phyloP scores from a whole-genome alignment of 2,888 invertebrate species.

The Teleiodes luculella region DNA sequence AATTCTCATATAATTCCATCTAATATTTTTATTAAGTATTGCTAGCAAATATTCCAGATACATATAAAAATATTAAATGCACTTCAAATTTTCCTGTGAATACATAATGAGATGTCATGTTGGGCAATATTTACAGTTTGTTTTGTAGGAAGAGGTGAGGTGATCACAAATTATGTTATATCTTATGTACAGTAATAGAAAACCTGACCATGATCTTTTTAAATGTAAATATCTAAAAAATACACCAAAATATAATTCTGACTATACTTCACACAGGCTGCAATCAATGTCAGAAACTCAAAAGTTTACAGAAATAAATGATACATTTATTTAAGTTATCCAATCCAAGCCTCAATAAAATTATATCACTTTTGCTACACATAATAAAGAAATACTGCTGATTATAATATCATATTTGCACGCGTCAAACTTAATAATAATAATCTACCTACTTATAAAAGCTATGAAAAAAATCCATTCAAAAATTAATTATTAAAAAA shows the following conservation, averaged over 20 bases:
- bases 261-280: conserved; percentile 40
- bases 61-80: conserved; percentile 77
- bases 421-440: conserved; percentile 30
- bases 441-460: conserved; percentile 41
- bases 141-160: conserved; percentile 46
- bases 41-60: conserved; percentile 47
- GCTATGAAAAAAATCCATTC: conserved; percentile 40
- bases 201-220: conserved; percentile 40
- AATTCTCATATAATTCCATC: conserved; percentile 44
- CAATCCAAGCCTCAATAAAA: conserved; percentile 62
- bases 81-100: conserved; percentile 50
- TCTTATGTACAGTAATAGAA: conserved; percentile 51
- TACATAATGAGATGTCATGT: conserved; percentile 57
- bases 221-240: conserved; percentile 54
- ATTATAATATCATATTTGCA: conserved; percentile 45
- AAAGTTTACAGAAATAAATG: conserved; percentile 26
- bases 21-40: conserved; percentile 77
- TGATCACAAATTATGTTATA: conserved; percentile 43
- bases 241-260: conserved; percentile 45
- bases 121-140: conserved; percentile 61
- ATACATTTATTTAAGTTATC: conserved; percentile 33
- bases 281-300: conserved; percentile 9
- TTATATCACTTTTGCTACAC: conserved; percentile 50
- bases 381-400: conserved; percentile 54
- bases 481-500: conserved; percentile 51